Base-by-base conservation (phyloP, 1,140 invertebrate genomes). In the Drosophila kepulauana region DNA sequence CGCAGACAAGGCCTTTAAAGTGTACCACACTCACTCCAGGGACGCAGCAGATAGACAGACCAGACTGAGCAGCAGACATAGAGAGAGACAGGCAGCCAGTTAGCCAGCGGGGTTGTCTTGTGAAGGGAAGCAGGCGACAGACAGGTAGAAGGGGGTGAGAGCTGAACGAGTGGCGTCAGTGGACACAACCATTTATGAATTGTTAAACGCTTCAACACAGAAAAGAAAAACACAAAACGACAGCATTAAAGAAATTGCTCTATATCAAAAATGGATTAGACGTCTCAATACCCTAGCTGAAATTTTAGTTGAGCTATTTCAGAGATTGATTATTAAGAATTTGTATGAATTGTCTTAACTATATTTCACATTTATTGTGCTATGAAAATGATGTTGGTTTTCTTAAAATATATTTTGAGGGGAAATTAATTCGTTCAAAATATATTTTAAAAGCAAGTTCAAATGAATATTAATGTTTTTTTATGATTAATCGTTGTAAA, bases 101-200 rank as follows among this genome's bases (percentile, higher is more conserved):
- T 10, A 25, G 33, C 2, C 15, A 41, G 33, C 15, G 10, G 15
- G 51, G 51, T 30, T 11, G 48, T 54, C n/a, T 7, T 10, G n/a
- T 28, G 28, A 25, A 45, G 66, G 49, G 59, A 58, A 64, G 75
- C 49, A 62, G 52, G 54, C 28, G 45, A 52, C 59, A 71, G 45
- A 52, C 59, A 71, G 64, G 41, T 33, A 56, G 62, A 72, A 43
- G 45, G 65, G 48, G 57, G 10, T 13, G 20, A 25, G 20, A 52
- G 57, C 46, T 57, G 66, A 69, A 82, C 77, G 85, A 88, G 81
- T 89, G 85, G 85, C 85, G 85, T 85, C 85, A 89, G 78, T 81
- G 65, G 64, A 30, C 49, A 67, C 38, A 62, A 78, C 84, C 82
- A 90, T 81, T 89, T 89, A 90, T 89, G 85, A 89, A 89, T 89